phyloP scores from a whole-genome alignment of 2,797 vertebrate species.

The Sebastes elongatus region DNA sequence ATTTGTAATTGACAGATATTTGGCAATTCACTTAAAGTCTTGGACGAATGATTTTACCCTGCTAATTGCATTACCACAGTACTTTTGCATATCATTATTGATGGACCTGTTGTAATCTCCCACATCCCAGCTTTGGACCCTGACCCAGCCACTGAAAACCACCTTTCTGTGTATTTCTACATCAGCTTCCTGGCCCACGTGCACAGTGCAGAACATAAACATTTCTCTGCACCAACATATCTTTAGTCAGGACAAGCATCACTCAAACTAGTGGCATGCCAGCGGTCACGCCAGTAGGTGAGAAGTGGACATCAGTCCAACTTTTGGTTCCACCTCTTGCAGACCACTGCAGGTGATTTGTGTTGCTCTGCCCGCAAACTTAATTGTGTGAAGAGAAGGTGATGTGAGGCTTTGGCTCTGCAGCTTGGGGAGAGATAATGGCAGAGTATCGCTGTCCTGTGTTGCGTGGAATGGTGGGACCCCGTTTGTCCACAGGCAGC shows the following conservation, averaged over 20 bases:
- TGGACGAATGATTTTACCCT: not conserved
- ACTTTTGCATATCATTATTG: not conserved
- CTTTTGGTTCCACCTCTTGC: conserved; percentile 22
- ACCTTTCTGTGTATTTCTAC: not conserved
- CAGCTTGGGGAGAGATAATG: conserved; percentile 24
- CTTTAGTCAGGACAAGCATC: conserved; percentile 25
- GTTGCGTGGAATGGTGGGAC: conserved; percentile 78
- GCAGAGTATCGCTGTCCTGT: conserved; percentile 75
- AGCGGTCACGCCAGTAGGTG: not conserved
- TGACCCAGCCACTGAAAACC: conserved; percentile 12
- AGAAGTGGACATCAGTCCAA: conserved; percentile 21
- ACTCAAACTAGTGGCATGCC: conserved; percentile 8
- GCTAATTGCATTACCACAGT: conserved; percentile 11
- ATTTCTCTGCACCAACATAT: conserved; percentile 13
- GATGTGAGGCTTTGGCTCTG: conserved; percentile 65
- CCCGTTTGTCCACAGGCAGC: conserved; percentile 30
- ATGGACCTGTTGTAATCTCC: conserved; percentile 14
- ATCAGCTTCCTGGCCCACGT: not conserved
- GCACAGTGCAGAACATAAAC: not conserved
- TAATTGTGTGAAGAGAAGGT: conserved; percentile 64
- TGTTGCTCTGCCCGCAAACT: conserved; percentile 9
- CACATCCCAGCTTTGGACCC: conserved; percentile 16
- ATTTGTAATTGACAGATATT: not conserved
- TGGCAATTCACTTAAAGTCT: not conserved
- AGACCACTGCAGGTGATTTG: conserved; percentile 1